Base-by-base conservation (phyloP, 2,113 vertebrate genomes). In the Zeus faber region DNA sequence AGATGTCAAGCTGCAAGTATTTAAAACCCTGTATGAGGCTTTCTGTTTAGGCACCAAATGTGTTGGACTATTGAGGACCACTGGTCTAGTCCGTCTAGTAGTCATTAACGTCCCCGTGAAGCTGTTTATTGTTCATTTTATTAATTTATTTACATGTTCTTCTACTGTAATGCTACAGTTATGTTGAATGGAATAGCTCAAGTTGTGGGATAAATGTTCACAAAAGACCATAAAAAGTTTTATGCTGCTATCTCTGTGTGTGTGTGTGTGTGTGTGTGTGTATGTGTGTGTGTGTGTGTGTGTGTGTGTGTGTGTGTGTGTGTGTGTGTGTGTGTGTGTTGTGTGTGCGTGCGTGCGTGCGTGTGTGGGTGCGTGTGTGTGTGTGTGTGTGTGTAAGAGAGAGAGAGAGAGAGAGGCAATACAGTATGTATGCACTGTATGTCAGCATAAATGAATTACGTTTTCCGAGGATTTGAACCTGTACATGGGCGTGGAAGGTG, bases 91-190 rank as follows among this genome's bases (percentile, higher is more conserved):
- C 49, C n/a, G n/a, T n/a, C n/a, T n/a, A n/a, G 56, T 53, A 20
- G 37, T 48, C 73, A 75, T 39, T 63, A 70, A 66, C 14, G 57
- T 31, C 63, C 20, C 51, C 57, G 62, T 58, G 52, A 79, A 70
- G 65, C 52, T 74, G 65, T 86, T 81, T 77, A 79, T 76, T 76
- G 54, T 67, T 79, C 24, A 45, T 55, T 65, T 53, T 61, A 68
- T 65, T 70, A 67, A 79, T 82, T 79, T 65, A 62, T 58, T 69
- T 67, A 65, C 78, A n/a, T 55, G 52, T 47, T 69, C 74, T 61
- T 58, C 26, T 37, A 18, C n/a, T n/a, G n/a, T n/a, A n/a, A n/a
- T n/a, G 59, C 67, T 4, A 29, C 33, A n/a, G 39, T 67, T 22
- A 70, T 76, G 58, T 66, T 51, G 62, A 72, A 73, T 23, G 45